These are phyloP conservation scores for Physella acuta DNA, from an alignment of 1,140 invertebrate genomes.

Conservation along the genomic window DNA sequence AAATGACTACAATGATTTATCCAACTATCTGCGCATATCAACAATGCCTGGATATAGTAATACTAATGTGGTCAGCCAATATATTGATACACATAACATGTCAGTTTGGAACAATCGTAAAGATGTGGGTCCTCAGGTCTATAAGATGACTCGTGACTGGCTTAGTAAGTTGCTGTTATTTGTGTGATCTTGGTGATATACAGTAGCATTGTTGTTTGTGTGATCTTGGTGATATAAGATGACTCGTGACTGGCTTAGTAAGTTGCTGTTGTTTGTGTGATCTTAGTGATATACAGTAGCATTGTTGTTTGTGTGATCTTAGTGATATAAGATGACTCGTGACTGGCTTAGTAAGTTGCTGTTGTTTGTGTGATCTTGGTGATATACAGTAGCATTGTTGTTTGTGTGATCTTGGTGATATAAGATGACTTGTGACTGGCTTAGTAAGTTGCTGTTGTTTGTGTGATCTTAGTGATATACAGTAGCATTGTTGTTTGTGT, in stretches of 20 bases:
- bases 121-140: slow-evolving; percentile 5
- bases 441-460: slow-evolving; percentile 13
- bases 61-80: slow-evolving; percentile 7
- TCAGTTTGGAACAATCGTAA: slow-evolving; percentile 19
- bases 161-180: slow-evolving; percentile 14
- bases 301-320: background rate
- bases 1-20: slow-evolving; percentile 20
- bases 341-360: slow-evolving; percentile 24
- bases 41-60: slow-evolving; percentile 20
- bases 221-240: slow-evolving; percentile 2
- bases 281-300: no score
- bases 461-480: no score
- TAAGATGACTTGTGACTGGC: slow-evolving; percentile 23
- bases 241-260: slow-evolving; percentile 25
- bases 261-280: background rate
- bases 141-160: slow-evolving; percentile 23
- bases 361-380: no score
- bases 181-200: no score
- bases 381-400: no score
- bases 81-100: slow-evolving; percentile 9
- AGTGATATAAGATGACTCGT: slow-evolving; percentile 16
- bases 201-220: no score
- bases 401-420: background rate
- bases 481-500: no score
- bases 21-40: slow-evolving; percentile 10